These are phyloP conservation scores for Pherbina coryleti DNA, from an alignment of 2,888 invertebrate genomes.

Conservation along the genomic window DNA sequence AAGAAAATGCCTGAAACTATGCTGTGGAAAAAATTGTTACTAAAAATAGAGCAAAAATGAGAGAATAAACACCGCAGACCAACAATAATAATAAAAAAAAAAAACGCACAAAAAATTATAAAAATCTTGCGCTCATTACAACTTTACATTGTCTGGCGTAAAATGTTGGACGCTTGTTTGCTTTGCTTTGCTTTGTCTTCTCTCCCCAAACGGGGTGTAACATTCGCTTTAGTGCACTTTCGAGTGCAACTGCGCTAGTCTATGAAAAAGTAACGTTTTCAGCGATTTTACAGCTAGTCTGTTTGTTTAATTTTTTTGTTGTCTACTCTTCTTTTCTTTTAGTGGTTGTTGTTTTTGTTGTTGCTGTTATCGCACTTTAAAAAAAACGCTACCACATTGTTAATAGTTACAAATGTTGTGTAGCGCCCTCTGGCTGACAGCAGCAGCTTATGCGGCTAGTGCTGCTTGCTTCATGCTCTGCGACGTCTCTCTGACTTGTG, in stretches of 20 bases:
- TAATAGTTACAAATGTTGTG: slow-evolving; percentile 25
- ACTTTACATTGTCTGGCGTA: background rate
- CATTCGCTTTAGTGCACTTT: background rate
- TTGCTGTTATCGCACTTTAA: background rate
- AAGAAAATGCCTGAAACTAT: slow-evolving; percentile 17
- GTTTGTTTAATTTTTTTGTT: background rate
- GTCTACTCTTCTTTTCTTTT: background rate
- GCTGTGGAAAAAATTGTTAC: background rate
- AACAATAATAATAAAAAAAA: background rate
- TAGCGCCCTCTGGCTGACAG: slow-evolving; percentile 20
- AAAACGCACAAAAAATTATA: background rate
- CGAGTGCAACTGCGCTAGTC: background rate
- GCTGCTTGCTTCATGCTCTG: background rate
- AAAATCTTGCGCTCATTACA: slow-evolving; percentile 14
- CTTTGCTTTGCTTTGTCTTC: background rate
- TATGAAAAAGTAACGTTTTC: background rate
- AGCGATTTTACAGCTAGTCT: background rate
- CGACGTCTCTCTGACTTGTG: background rate
- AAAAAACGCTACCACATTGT: slow-evolving; percentile 25
- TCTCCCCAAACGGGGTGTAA: background rate
- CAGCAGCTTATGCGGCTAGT: slow-evolving; percentile 1
- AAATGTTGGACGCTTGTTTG: slow-evolving; percentile 8
- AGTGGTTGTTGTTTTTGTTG: no score
- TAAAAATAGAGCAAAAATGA: background rate
- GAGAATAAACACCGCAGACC: background rate